phyloP scores from a whole-genome alignment of 1,140 invertebrate species.

The Musca domestica region DNA sequence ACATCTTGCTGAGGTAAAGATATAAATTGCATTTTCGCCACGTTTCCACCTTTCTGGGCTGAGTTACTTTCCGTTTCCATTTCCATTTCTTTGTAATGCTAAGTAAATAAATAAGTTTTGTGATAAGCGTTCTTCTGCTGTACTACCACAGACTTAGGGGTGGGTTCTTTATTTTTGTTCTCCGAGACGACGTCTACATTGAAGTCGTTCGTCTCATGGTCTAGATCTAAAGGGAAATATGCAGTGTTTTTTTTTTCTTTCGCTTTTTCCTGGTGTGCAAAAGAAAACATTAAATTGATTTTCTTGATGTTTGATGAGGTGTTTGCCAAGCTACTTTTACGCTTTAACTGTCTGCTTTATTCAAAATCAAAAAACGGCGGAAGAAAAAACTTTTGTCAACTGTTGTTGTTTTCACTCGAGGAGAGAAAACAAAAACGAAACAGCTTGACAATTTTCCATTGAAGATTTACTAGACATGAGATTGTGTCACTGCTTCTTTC shows the following conservation, averaged over 20 bases:
- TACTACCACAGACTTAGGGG: not conserved
- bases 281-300: conserved; percentile 15
- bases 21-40: conserved; percentile 11
- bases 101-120: conserved; percentile 21
- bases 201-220: too few species aligned
- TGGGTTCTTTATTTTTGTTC: not conserved
- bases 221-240: too few species aligned
- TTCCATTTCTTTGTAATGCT: not conserved
- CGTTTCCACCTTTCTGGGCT: not conserved
- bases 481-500: not conserved
- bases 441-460: not conserved
- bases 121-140: conserved; percentile 12
- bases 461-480: not conserved
- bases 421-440: not conserved
- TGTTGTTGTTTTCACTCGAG: not conserved
- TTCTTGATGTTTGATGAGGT: conserved; percentile 21
- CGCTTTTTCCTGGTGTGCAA: not conserved
- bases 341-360: too few species aligned
- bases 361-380: too few species aligned
- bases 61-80: not conserved
- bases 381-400: too few species aligned
- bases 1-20: conserved; percentile 11
- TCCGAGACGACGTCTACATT: too few species aligned
- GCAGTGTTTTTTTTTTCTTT: too few species aligned
- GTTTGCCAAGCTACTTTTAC: conserved; percentile 8